These are phyloP conservation scores for Coregonus ussuriensis DNA, from an alignment of 2,797 vertebrate species.

Conservation along the genomic window DNA sequence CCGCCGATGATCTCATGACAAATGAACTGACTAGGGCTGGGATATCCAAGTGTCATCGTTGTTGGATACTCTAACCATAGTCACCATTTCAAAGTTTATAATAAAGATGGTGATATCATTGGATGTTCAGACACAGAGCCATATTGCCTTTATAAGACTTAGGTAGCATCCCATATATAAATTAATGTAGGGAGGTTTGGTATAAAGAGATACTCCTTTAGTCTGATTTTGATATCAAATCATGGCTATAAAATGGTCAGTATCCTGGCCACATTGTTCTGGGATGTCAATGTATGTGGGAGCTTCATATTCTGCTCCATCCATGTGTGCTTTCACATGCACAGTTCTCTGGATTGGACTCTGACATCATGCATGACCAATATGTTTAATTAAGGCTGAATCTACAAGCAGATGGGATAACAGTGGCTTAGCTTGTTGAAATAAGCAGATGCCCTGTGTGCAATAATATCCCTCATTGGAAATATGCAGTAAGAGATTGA, in stretches of 20 bases:
- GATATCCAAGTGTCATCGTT: constrained; percentile 47
- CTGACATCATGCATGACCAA: constrained; percentile 59
- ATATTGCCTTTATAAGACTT: background rate
- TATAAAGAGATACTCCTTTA: constrained; percentile 37
- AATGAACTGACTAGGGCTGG: constrained; percentile 34
- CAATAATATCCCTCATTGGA: background rate
- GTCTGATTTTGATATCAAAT: background rate
- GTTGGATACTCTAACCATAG: constrained; percentile 35
- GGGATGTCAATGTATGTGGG: constrained; percentile 63
- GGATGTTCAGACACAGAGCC: background rate
- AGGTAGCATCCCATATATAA: background rate
- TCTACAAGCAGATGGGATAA: constrained; percentile 53
- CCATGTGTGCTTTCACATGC: constrained; percentile 59
- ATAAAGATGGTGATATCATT: constrained; percentile 25
- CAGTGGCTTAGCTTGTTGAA: constrained; percentile 55
- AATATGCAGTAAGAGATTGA: background rate
- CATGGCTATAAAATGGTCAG: constrained; percentile 62
- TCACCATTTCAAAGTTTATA: constrained; percentile 38
- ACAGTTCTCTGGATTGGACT: constrained; percentile 54
- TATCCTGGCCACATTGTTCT: constrained; percentile 74
- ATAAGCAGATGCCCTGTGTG: constrained; percentile 18
- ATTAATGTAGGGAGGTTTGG: constrained; percentile 28
- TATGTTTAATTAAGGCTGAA: constrained; percentile 67
- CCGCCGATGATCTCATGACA: constrained; percentile 60
- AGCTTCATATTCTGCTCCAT: constrained; percentile 47